Conservation (phyloP, 2,113 vertebrate species). For the Himantopus leucocephalus region DNA sequence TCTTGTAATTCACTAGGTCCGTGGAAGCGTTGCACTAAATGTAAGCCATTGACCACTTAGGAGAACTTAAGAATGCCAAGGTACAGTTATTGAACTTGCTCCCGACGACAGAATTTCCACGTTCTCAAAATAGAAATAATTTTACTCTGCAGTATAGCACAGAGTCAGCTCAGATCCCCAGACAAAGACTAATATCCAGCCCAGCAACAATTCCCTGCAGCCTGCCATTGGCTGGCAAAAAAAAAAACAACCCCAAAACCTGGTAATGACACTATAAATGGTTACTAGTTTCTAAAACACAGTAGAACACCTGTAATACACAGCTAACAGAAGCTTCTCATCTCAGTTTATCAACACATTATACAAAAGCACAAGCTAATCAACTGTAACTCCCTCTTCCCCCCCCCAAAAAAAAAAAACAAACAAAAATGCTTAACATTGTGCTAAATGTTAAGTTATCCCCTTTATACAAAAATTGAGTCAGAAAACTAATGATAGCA, state of each 20-base stretch:
- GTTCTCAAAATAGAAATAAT: not conserved
- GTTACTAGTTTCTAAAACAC: not conserved
- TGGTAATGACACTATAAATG: not conserved
- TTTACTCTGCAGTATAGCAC: not conserved
- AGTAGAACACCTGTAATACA: not conserved
- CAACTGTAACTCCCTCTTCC: not conserved
- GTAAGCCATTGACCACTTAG: not conserved
- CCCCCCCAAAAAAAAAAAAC: accelerated
- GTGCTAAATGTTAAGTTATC: not conserved
- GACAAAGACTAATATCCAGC: not conserved
- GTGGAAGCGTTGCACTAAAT: accelerated
- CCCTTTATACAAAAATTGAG: not conserved
- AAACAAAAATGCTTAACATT: not conserved
- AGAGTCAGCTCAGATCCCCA: too few species aligned
- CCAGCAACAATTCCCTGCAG: not conserved
- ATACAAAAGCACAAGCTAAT: not conserved
- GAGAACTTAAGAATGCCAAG: not conserved
- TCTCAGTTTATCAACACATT: not conserved
- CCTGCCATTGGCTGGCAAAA: not conserved
- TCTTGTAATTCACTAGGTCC: not conserved
- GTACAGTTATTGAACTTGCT: not conserved
- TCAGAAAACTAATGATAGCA: not conserved
- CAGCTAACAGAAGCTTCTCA: not conserved
- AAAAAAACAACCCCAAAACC: not conserved
- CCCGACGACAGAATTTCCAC: not conserved